phyloP scores from a whole-genome alignment of 2,888 invertebrate species.

The Sarcophaga rosellei region DNA sequence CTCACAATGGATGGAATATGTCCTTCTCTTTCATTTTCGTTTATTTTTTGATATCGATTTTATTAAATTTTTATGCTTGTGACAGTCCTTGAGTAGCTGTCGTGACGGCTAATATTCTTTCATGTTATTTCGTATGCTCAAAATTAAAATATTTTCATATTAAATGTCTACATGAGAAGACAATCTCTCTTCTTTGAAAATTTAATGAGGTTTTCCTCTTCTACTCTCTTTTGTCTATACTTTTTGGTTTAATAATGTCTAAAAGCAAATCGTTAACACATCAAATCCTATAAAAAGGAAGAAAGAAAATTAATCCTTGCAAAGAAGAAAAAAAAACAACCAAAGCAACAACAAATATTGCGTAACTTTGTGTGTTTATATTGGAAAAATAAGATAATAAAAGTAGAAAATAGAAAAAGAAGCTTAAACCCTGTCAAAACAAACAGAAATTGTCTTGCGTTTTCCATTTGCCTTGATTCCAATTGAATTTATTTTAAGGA shows the following conservation, averaged over 20 bases:
- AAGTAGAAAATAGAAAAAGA: not conserved
- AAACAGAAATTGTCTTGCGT: constrained; percentile 10
- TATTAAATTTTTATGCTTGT: not conserved
- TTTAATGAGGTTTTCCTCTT: constrained; percentile 24
- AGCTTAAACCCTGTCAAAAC: not conserved
- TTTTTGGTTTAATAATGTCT: not conserved
- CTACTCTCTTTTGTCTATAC: not conserved
- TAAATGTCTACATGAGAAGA: constrained; percentile 8
- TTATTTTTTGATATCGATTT: not conserved
- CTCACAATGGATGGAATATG: too few relatives aligned
- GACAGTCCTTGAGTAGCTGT: not conserved
- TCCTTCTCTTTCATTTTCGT: too few relatives aligned
- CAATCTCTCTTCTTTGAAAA: constrained; percentile 24
- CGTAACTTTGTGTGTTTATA: not conserved
- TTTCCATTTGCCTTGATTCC: constrained; percentile 14
- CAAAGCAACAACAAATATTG: not conserved
- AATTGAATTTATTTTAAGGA: constrained; percentile 37
- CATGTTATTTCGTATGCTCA: not conserved
- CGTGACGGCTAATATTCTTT: not conserved
- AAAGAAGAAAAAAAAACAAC: not conserved
- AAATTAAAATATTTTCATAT: constrained; percentile 16
- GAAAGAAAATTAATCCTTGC: not conserved
- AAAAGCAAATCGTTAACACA: constrained; percentile 27
- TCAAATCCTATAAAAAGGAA: constrained; percentile 14
- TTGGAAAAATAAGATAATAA: not conserved